These are phyloP conservation scores for Meloidogyne floridensis DNA, from an alignment of 1,140 invertebrate species.

Conservation along the genomic window DNA sequence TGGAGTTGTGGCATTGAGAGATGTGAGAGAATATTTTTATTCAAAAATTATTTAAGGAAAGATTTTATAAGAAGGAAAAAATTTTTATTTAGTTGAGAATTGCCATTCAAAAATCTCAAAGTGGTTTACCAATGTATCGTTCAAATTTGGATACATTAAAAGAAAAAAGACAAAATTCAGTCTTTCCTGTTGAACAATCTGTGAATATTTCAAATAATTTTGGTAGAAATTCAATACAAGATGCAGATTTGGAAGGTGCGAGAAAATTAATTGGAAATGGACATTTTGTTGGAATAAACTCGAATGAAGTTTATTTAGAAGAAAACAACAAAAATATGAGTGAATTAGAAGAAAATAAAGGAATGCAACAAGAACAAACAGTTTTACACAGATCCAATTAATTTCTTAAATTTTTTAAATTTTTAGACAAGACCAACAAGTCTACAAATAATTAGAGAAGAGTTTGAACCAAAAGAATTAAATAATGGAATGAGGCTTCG, in stretches of 20 bases:
- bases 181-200: background rate
- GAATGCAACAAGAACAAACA: background rate
- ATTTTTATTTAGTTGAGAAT: constrained; percentile 48
- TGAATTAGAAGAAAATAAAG: constrained; percentile 3
- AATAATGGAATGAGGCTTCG: constrained; percentile 27
- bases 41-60: background rate
- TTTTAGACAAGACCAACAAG: background rate
- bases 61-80: background rate
- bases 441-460: constrained; percentile 47
- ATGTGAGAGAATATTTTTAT: constrained; percentile 71
- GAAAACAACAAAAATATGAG: background rate
- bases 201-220: background rate
- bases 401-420: background rate
- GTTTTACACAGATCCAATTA: background rate
- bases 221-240: constrained; percentile 3
- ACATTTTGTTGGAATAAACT: background rate
- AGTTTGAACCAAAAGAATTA: constrained; percentile 31
- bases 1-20: constrained; percentile 91
- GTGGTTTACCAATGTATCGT: constrained; percentile 35
- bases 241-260: constrained; percentile 1
- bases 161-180: background rate
- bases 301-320: background rate
- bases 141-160: constrained; percentile 18
- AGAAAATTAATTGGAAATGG: background rate
- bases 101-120: constrained; percentile 53